Base-by-base conservation (phyloP, 92 coral and sea anemone genomes). In the Metridium senile region DNA sequence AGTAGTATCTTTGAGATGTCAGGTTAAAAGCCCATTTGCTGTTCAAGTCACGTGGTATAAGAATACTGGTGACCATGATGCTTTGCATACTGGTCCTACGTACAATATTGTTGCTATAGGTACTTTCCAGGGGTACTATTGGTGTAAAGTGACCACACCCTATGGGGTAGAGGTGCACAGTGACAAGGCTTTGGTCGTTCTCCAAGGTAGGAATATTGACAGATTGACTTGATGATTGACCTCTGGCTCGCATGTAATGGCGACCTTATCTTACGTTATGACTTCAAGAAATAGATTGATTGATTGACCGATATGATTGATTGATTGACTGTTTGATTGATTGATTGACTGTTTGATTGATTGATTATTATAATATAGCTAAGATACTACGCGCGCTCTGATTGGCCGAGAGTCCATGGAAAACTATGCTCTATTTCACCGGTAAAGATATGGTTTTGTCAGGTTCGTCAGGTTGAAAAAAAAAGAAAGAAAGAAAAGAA, bases 31-130 rank as follows among this genome's bases (percentile, higher is more conserved):
- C 54, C 68, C 81, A 29, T 47, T 75, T 26, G 72, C 23, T 34
- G 56, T 76, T 43, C 71, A 21, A 19, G 68, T 88, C 84, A 84
- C 79, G 71, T 90, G 96, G 96, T 84, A 76, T 27, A 88, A 82
- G 71, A 70, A 89, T 28, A 6, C 22, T 71, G 88, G 72, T 18
- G 73, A 68, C 17, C 49, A 57, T 31, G 23, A 68, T 11, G 33
- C 29, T 2, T 47, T 65, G 30, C 25, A 31, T 20, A 33, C 20
- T 29, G 77, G 72, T 9, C 35, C 32, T 57, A 66, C 52, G 22
- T 57, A 65, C 16, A 59, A 20, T 57, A 53, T 87, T 21, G 43
- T 23, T 30, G 47, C 35, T 20, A 19, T 51, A 9, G 52, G 51
- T 32, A 46, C 58, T 0, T 62, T 77, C 43, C 91, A 87, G 62